Conservation (phyloP, 2,113 vertebrate species). For the Mormoops blainvillei region DNA sequence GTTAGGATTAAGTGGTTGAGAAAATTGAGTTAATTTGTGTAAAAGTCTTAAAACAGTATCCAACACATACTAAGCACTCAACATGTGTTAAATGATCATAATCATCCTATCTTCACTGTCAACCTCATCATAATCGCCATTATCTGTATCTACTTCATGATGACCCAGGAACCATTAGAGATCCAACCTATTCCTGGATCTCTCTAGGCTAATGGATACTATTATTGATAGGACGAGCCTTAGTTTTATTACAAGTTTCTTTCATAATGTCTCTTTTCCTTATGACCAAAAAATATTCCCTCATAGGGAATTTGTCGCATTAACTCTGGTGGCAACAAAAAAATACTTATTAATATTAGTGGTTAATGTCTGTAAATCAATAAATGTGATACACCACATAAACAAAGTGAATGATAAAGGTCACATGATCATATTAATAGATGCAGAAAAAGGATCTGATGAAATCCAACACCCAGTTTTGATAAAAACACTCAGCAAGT, state of each 20-base stretch:
- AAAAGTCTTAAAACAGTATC: background rate
- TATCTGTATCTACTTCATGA: background rate
- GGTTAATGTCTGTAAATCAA: background rate
- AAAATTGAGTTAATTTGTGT: background rate
- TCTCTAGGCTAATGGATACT: background rate
- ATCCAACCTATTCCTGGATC: background rate
- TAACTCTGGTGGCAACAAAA: background rate
- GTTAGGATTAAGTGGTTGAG: background rate
- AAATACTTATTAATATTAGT: background rate
- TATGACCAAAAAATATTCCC: background rate
- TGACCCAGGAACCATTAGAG: background rate
- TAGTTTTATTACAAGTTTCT: background rate
- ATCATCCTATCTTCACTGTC: background rate
- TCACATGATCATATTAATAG: background rate
- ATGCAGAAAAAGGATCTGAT: background rate
- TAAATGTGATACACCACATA: background rate
- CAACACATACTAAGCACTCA: background rate
- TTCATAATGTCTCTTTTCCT: background rate
- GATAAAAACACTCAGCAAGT: background rate
- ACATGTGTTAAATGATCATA: background rate
- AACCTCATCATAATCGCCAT: background rate
- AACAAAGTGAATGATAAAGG: background rate
- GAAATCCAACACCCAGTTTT: background rate
- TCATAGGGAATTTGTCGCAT: background rate
- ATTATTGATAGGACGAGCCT: background rate